Evolutionary conservation across 1,140 invertebrate genomes (phyloP), one percentile per base, ranked within the genome.

Genomic region (Ostrea edulis): DNA sequence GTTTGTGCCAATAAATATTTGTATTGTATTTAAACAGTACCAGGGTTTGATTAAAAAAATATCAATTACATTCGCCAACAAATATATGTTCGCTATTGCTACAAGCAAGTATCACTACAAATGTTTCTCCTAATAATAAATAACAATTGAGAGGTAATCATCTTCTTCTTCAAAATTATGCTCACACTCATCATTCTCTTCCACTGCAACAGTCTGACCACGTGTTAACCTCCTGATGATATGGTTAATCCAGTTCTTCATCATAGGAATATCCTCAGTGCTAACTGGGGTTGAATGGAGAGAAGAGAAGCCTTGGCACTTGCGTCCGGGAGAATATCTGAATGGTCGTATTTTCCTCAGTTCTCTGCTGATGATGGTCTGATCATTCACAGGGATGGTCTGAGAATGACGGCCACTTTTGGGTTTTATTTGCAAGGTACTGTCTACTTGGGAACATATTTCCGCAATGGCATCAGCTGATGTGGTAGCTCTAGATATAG

Each of bases 381-480:
- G 5, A 71, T 71, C 65, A 29, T 22, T 29, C 20, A 25, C 22
- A 11, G 65, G 25, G 25, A 68, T 22, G 9, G 65, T 22, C 65
- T 68, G 20, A 11, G 65, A 68, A 68, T 68, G 65, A 68, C 14
- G n/a, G 11, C 22, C 65, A 22, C 65, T 68, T 68, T 68, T 68
- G 65, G 65, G 65, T 11, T 68, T 68, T 9, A 68, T 68, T 68
- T 68, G 65, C 65, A 68, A 68, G 65, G 20, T 22, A 11, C 9
- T 68, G 65, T 68, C 65, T 9, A 68, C 8, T n/a, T 68, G 65
- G 65, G 65, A 68, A 68, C 65, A 68, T 22, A 22, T 68, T 20
- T 68, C 65, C 25, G 65, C 65, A 68, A 68, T 68, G 25, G 65
- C 65, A 68, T 68, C 65, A 22, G 65, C 65, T 68, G 65, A 68